phyloP scores from a whole-genome alignment of 1,140 invertebrate species.

The Drosophila varians region DNA sequence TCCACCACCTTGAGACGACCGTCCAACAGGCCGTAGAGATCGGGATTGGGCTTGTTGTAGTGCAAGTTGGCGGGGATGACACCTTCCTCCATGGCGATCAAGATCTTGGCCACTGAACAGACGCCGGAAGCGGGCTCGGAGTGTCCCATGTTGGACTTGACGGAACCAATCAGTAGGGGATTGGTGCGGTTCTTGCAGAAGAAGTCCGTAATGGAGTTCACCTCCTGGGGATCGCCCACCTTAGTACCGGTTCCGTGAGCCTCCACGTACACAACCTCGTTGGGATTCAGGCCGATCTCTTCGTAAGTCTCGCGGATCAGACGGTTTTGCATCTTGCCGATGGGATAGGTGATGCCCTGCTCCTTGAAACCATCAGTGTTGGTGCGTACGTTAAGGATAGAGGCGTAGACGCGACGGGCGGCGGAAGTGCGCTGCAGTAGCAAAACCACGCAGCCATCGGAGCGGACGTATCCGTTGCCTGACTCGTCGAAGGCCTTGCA shows the following conservation, averaged over 20 bases:
- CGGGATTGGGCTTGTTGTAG: slow-evolving; percentile 92
- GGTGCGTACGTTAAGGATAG: slow-evolving; percentile 92
- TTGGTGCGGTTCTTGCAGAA: slow-evolving; percentile 93
- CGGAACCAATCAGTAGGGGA: slow-evolving; percentile 95
- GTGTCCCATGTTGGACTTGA: slow-evolving; percentile 99
- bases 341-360: slow-evolving; percentile 96
- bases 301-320: slow-evolving; percentile 94
- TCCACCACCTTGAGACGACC: slow-evolving; percentile 95
- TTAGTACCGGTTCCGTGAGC: slow-evolving; percentile 98
- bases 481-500: slow-evolving; percentile 97
- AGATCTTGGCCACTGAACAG: slow-evolving; percentile 94
- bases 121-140: slow-evolving; percentile 96
- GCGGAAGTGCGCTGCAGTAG: slow-evolving; percentile 90
- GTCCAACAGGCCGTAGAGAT: slow-evolving; percentile 94
- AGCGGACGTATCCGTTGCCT: slow-evolving; percentile 96
- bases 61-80: slow-evolving; percentile 96
- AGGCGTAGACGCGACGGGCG: slow-evolving; percentile 93
- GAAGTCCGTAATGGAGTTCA: slow-evolving; percentile 95
- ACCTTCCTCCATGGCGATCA: slow-evolving; percentile 95
- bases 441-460: slow-evolving; percentile 93
- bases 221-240: slow-evolving; percentile 97
- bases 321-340: slow-evolving; percentile 92
- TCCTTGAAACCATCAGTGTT: slow-evolving; percentile 96
- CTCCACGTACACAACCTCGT: slow-evolving; percentile 94
- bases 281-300: slow-evolving; percentile 92